phyloP scores from a whole-genome alignment of 2,797 vertebrate species.

The Anabacerthia variegaticeps region DNA sequence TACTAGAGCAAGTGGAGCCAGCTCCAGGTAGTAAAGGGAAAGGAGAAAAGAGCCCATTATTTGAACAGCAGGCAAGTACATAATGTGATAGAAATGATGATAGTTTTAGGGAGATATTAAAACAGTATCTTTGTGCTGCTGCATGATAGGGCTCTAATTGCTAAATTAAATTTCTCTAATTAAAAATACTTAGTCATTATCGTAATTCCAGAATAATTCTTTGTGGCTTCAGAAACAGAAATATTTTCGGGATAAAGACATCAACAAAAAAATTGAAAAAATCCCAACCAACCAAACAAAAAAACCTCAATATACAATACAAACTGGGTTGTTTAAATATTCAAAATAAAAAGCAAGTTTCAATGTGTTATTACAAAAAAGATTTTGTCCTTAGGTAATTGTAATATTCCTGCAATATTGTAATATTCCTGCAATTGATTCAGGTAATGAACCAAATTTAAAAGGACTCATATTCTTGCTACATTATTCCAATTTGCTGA shows the following conservation, averaged over 20 bases:
- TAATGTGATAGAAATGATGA: not conserved
- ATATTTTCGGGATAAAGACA: not conserved
- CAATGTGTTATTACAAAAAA: not conserved
- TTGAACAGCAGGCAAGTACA: not conserved
- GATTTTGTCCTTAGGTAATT: not conserved
- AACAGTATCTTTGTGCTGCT: not conserved
- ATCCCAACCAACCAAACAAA: not conserved
- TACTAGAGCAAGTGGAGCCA: rapidly evolving
- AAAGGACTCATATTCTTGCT: not conserved
- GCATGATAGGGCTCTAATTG: not conserved
- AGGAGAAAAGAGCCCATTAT: not conserved
- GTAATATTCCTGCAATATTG: not conserved
- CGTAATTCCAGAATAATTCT: not conserved
- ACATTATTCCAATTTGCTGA: not conserved
- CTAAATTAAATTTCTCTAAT: not conserved
- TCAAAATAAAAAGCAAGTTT: not conserved
- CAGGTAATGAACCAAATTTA: not conserved
- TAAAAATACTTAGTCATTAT: not conserved
- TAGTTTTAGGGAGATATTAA: not conserved
- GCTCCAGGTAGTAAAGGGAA: not conserved
- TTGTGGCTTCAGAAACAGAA: not conserved
- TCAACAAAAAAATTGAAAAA: not conserved
- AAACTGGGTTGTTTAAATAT: not conserved
- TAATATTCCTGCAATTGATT: not conserved
- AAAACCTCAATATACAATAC: not conserved